Conservation (phyloP, 2,888 invertebrate species). For the Stenotaenia linearis region DNA sequence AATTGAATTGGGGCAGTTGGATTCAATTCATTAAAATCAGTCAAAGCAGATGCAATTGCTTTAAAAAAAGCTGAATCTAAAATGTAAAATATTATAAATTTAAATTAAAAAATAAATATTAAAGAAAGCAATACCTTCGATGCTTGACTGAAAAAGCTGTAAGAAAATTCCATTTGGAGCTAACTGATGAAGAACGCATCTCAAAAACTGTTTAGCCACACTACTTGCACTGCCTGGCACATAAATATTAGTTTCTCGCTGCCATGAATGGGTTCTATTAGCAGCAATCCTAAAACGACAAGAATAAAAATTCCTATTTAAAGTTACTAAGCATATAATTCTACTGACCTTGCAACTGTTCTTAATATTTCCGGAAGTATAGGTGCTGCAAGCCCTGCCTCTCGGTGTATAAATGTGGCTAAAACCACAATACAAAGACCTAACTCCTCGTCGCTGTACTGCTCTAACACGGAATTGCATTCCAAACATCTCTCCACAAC, state of each 20-base stretch:
- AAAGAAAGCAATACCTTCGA: constrained; percentile 60
- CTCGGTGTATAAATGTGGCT: constrained; percentile 92
- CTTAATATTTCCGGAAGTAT: constrained; percentile 84
- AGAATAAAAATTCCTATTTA: no score
- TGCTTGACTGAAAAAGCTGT: constrained; percentile 87
- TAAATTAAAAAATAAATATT: background rate
- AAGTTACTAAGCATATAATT: no score
- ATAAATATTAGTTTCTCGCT: constrained; percentile 76
- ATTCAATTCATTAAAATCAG: constrained; percentile 93
- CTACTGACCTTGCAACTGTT: constrained; percentile 82
- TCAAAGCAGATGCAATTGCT: constrained; percentile 84
- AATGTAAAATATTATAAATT: constrained; percentile 34
- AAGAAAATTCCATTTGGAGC: constrained; percentile 95
- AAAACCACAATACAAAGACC: constrained; percentile 88
- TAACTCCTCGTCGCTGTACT: constrained; percentile 94
- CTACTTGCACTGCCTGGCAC: constrained; percentile 91
- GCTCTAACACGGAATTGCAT: constrained; percentile 81
- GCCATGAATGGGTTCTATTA: constrained; percentile 79
- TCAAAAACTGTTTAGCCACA: constrained; percentile 92
- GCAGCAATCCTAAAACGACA: constrained; percentile 57
- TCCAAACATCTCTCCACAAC: constrained; percentile 63
- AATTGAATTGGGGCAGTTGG: constrained; percentile 89
- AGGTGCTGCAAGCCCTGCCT: constrained; percentile 87
- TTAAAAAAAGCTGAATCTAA: constrained; percentile 75
- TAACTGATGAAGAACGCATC: constrained; percentile 92